Evolutionary conservation across 2,113 vertebrate genomes (phyloP), one percentile per base, ranked within the genome.

Genomic region (Argyrosomus japonicus): DNA sequence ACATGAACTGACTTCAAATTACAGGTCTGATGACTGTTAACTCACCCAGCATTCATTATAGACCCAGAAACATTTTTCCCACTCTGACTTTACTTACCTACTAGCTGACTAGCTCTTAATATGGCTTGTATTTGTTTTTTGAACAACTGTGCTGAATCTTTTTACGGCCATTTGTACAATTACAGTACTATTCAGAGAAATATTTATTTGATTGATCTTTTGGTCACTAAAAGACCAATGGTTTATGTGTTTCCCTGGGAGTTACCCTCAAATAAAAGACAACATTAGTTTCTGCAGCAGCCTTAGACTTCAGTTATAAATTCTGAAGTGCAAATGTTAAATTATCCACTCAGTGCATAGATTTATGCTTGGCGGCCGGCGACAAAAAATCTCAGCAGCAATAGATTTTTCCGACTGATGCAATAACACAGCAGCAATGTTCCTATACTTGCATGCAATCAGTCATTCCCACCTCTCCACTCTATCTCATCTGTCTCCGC

Each of bases 381-480:
- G 3, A 40, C 36, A 29, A 63, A 32, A 79, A 6, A 68, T 69
- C 56, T 72, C 32, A 25, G 43, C 47, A 15, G 53, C 29, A 12
- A 75, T 48, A 36, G 5, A 53, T 69, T 62, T 51, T 18, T 19
- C 27, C 19, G 36, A 54, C 69, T 68, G 48, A 72, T 43, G n/a
- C 75, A n/a, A 61, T 17, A 48, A 56, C 40, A 61, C 54, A 29
- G 25, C 36, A 29, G 32, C 58, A 17, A 62, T 61, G 32, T 63
- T 77, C 17, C 56, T 32, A 23, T 77, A 77, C 21, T 40, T 18
- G 11, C n/a, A 57, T 29, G 29, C 25, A 50, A 87, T 80, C 68
- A 40, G 67, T 81, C 74, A 75, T 85, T 77, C 19, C 43, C 62
- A 71, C 54, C n/a, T 50, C 50, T 27, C 69, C 9, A 0, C 51